Base-by-base conservation (phyloP, 2,888 invertebrate genomes). In the Drosophila nigritarsus region DNA sequence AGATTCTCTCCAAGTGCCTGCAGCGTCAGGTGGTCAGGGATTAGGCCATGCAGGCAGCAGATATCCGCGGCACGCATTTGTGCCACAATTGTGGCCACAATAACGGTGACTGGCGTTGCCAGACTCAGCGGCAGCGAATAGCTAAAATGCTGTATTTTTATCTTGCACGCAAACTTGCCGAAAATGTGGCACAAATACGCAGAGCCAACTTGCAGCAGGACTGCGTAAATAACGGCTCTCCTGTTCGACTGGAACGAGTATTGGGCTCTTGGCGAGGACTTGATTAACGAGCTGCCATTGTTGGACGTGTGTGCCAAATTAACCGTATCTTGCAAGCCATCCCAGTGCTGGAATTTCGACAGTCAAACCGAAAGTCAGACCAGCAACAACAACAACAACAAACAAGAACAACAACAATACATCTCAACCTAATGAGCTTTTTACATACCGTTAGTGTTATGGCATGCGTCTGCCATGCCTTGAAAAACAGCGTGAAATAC, bases 21-120 rank as follows among this genome's bases (percentile, higher is more conserved):
- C 94, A 97, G 97, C 93, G 97, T 97, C 72, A 99, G 93, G 92
- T 98, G 97, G 89, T 96, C 95, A 0, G 98, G 98, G 80, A 98
- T 94, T 1, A 94, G 93, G 13, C 92, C 91, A 79, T 95, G 94
- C 91, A 96, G 95, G 18, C 94, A 94, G 91, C 98, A 98, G 2
- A 95, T 94, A 87, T 97, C 93, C 11, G 94, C 93, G 61, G 95
- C 95, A 80, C 96, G 95, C 45, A 95, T 86, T 50, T 96, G 95
- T 79, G 96, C 96, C 61, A 96, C 93, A 0, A 95, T 93, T 42
- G 97, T 95, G 40, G 97, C 94, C n/a, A 95, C 90, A 24, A 95
- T 95, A 2, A 98, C 94, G 3, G 96, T 94, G 1, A 95, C 94
- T 0, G 98, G 98, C 0, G 96, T 96, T 0, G 96, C 95, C 15